Percentiles rank a stretch among this genome's conserved stretches.
These are phyloP conservation scores for Fratercula arctica DNA, from an alignment of 2,797 vertebrate species.

Conservation along the genomic window DNA sequence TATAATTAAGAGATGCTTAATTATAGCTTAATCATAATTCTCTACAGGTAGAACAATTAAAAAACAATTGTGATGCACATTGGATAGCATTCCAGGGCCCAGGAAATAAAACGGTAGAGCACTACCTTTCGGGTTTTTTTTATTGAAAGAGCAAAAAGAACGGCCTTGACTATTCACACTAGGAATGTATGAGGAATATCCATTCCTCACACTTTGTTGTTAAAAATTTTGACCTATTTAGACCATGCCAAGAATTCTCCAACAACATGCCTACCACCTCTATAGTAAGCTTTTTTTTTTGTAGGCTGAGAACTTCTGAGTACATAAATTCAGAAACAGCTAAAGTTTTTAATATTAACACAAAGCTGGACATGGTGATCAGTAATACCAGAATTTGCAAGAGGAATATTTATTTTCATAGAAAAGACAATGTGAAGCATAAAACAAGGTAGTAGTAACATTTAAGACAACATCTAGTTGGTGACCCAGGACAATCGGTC, in stretches of 20 bases:
- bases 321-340: neutral
- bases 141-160: neutral
- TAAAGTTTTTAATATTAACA: neutral
- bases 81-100: neutral
- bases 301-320: neutral
- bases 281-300: neutral
- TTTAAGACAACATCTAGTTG: neutral
- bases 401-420: neutral
- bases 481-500: neutral
- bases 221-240: neutral
- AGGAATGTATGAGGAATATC: neutral
- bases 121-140: neutral
- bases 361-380: neutral
- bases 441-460: neutral
- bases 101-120: neutral
- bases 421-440: neutral
- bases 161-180: neutral
- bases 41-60: neutral
- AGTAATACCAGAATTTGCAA: neutral
- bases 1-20: neutral
- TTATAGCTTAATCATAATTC: neutral
- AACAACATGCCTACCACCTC: neutral
- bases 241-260: neutral
- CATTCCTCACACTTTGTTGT: neutral
- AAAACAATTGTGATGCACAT: neutral